Conservation (phyloP, 2,888 invertebrate species). For the Hesperia comma region DNA sequence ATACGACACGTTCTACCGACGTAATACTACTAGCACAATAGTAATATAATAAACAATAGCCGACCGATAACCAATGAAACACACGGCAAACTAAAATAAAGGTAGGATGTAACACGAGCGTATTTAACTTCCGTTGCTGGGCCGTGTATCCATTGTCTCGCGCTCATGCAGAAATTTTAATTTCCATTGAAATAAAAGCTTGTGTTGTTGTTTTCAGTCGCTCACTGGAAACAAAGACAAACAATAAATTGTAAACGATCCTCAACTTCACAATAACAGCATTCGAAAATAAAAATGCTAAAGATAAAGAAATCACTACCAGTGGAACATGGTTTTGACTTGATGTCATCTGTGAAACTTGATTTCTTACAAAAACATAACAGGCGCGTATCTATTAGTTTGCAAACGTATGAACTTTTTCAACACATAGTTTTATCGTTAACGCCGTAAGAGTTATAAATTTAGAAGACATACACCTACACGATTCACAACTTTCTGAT, state of each 20-base stretch:
- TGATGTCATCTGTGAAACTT: background rate
- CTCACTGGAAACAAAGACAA: conserved; percentile 8
- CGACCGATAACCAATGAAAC: background rate
- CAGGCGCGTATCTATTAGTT: too few relatives aligned
- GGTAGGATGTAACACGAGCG: conserved; percentile 4
- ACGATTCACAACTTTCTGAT: too few relatives aligned
- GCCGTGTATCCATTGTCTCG: conserved; percentile 13
- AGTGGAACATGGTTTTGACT: background rate
- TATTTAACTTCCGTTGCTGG: conserved; percentile 5
- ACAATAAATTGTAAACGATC: background rate
- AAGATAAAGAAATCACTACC: background rate
- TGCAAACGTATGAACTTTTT: too few relatives aligned
- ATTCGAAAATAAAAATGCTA: background rate
- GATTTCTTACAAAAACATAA: too few relatives aligned
- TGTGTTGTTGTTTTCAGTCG: conserved; percentile 9
- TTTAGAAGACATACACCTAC: too few relatives aligned
- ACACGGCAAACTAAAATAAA: background rate
- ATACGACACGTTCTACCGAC: background rate
- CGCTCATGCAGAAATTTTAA: conserved; percentile 24
- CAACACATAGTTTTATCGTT: too few relatives aligned
- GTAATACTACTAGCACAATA: background rate
- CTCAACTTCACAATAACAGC: background rate
- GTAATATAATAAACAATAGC: background rate
- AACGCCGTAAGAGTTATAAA: too few relatives aligned
- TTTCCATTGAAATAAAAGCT: background rate